Percentiles rank a stretch among this genome's conserved stretches.
Conservation (phyloP, 2,888 invertebrate genomes). For the Diabrotica balteata region DNA sequence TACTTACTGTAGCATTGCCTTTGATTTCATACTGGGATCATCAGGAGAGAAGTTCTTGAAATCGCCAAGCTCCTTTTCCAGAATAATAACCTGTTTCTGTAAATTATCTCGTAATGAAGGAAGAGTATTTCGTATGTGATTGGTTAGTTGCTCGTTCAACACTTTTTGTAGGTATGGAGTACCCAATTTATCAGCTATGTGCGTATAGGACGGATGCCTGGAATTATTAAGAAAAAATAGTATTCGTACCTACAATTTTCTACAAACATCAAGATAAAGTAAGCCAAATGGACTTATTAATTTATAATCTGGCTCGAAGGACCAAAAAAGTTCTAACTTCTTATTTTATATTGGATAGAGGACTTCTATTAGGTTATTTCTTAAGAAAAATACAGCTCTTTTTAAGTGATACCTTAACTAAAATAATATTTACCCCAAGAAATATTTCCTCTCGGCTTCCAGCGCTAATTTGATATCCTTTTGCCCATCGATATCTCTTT, state of each 20-base stretch:
- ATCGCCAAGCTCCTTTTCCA: conserved; percentile 99
- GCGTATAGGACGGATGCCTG: conserved; percentile 93
- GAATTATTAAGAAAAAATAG: conserved; percentile 25
- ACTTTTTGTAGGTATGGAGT: conserved; percentile 96
- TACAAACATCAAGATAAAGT: too few species aligned
- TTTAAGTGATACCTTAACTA: too few species aligned
- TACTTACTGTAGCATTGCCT: conserved; percentile 98
- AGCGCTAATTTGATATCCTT: conserved; percentile 96
- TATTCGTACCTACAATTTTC: background rate
- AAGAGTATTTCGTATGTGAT: conserved; percentile 97
- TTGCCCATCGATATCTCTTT: conserved; percentile 97
- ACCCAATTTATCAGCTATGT: conserved; percentile 96
- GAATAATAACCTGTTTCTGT: conserved; percentile 90
- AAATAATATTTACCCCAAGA: conserved; percentile 72
- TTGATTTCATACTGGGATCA: conserved; percentile 98
- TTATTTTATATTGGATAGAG: too few species aligned
- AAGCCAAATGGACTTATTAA: too few species aligned
- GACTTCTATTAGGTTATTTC: too few species aligned
- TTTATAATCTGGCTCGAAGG: too few species aligned
- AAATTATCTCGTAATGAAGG: conserved; percentile 94
- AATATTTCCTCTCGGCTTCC: conserved; percentile 96
- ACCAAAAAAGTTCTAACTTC: too few species aligned
- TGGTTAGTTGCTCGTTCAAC: conserved; percentile 97
- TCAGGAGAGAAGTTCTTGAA: conserved; percentile 98
- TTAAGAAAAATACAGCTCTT: too few species aligned